Base-by-base conservation (phyloP, 2,888 invertebrate species). In the Eupithecia exiguata region DNA sequence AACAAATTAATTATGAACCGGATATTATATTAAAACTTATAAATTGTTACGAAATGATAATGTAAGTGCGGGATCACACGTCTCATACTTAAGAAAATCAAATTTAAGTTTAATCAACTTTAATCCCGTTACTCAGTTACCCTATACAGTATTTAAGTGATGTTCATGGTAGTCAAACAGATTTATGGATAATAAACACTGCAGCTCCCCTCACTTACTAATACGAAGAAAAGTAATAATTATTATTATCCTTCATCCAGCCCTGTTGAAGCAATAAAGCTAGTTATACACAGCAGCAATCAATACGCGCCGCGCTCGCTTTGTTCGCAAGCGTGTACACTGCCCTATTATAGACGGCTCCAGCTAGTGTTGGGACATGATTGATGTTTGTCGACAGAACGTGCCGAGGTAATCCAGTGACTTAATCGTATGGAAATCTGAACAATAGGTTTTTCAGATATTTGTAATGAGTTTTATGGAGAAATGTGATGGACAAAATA, bases 301-400 rank as follows among this genome's bases (percentile, higher is more conserved):
- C 80, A 77, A 77, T 80, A 85, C 82, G 81, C 82, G 79, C 83
- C 81, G 83, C 83, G 84, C 18, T 86, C 84, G 87, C 89, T 88
- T 86, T 90, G 89, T 91, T 87, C 88, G 79, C 86, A 84, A 86
- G 88, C 88, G 84, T 90, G 88, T 89, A 91, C 90, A 90, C 88
- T 87, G 87, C 87, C 90, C 89, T 90, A 91, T 90, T 91, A 91
- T 88, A 86, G 89, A 83, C 83, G 87, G 83, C 81, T 84, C 62
- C 83, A 88, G 87, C 62, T 84, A 88, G 87, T 71, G 86, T 78
- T 68, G 84, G 46, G 79, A 72, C 43, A 30, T 68, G 77, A 80
- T 77, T 62, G 16, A 43, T 68, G 18, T 35, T n/a, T 76, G 71
- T 84, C 83, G 79, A 82, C 79, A 76, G 49, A 67, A 46, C 30